A percentile compares a stretch with the other conserved stretches of the same genome.
Evolutionary conservation across 2,888 invertebrate species (phyloP).

Genomic region (Alentia gelatinosa): DNA sequence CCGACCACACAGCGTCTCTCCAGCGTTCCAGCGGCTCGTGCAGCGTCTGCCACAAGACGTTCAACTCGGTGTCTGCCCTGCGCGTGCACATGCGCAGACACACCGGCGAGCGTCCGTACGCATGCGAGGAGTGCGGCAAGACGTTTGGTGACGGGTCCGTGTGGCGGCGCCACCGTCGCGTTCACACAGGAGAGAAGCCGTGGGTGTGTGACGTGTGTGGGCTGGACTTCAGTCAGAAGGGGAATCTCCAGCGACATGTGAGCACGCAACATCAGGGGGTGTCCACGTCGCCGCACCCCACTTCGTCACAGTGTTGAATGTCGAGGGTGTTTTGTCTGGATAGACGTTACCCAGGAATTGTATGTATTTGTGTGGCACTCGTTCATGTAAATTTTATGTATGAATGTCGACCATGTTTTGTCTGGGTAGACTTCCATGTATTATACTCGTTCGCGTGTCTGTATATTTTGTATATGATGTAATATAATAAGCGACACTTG

Average conservation of each 20-base stretch:
- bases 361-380: no score
- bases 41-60: not conserved
- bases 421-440: no score
- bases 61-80: not conserved
- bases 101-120: not conserved
- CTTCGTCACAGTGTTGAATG: no score
- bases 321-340: no score
- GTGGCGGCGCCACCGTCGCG: conserved; percentile 25
- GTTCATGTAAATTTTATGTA: no score
- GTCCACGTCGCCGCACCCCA: no score
- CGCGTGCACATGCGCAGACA: not conserved
- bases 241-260: not conserved
- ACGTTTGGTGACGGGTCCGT: not conserved
- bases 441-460: no score
- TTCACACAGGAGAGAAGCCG: not conserved
- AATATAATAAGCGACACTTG: no score
- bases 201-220: conserved; percentile 6
- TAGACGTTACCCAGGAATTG: no score
- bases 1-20: not conserved
- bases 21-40: not conserved
- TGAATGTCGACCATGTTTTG: no score
- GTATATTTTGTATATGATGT: no score
- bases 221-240: not conserved
- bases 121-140: not conserved
- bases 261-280: not conserved